Base-by-base conservation (phyloP, 2,797 vertebrate species). In the Pterois miles region DNA sequence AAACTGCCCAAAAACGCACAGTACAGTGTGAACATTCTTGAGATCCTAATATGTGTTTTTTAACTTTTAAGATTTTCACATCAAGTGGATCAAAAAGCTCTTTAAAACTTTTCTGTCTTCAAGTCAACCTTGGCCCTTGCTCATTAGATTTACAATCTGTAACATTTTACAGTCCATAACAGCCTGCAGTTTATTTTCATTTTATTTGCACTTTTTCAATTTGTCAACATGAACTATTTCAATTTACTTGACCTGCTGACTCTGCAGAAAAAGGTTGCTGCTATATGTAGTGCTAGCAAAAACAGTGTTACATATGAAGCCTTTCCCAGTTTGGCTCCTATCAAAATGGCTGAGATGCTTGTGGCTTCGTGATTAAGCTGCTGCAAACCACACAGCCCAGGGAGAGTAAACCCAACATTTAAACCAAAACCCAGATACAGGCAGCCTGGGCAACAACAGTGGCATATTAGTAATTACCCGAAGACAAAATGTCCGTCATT, bases 391-490 rank as follows among this genome's bases (percentile, higher is more conserved):
- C 94, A 93, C 85, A 91, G 86, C 93, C 90, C 86, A 90, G 81
- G 91, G 92, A 91, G 89, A 91, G 90, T 89, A 91, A 94, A 94
- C 89, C 93, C 88, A 91, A 86, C 89, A 91, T 95, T 93, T 93
- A 91, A 93, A 94, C 93, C 92, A 89, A 93, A 94, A 92, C 90
- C 90, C 91, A 92, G 90, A 93, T 93, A 94, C 91, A 93, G 93
- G 91, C 93, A 94, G 93, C 86, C 85, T 90, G 90, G 89, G 91
- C 91, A 93, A 92, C 89, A 94, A 93, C 92, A 92, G 90, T 92
- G 93, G 94, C 92, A 94, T 94, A 95, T 95, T 95, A 93, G 93
- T 93, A 94, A 95, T 95, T 93, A 93, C 88, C 86, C 88, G 90
- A 89, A 93, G 91, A 93, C 93, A 91, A 94, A 95, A 95, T 91